A percentile compares a stretch with the other conserved stretches of the same genome.
These are phyloP conservation scores for Romanogobio albipinnatus DNA, from an alignment of 2,113 vertebrate genomes.

Conservation along the genomic window DNA sequence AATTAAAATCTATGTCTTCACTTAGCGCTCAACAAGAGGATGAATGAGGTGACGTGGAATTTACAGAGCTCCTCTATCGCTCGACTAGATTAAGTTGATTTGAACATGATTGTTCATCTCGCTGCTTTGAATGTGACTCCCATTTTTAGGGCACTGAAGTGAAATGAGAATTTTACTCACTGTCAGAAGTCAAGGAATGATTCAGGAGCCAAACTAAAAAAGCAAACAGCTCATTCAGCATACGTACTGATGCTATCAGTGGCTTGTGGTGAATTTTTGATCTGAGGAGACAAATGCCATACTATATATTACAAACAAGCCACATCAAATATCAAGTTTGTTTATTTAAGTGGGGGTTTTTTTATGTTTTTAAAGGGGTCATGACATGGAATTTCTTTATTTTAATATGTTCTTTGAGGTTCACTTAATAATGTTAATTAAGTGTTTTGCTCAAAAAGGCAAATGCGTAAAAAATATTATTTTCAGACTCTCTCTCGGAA, in stretches of 20 bases:
- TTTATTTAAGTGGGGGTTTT: background rate
- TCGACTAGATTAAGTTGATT: constrained; percentile 17
- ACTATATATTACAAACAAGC: background rate
- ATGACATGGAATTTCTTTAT: too few relatives aligned
- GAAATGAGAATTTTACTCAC: constrained; percentile 28
- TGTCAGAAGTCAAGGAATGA: constrained; percentile 31
- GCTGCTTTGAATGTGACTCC: background rate
- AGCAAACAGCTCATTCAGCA: constrained; percentile 32
- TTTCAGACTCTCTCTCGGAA: too few relatives aligned
- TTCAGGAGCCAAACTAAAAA: background rate
- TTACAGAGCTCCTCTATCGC: background rate
- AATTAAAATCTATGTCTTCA: constrained; percentile 36
- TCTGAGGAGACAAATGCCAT: background rate
- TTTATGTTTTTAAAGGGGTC: background rate
- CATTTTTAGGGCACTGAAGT: background rate
- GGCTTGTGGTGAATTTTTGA: background rate
- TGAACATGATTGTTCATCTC: constrained; percentile 41
- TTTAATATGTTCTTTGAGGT: too few relatives aligned
- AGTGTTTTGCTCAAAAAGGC: too few relatives aligned
- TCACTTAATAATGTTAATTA: too few relatives aligned
- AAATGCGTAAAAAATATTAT: too few relatives aligned
- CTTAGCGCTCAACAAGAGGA: constrained; percentile 1
- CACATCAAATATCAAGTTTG: background rate
- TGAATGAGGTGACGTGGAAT: constrained; percentile 6
- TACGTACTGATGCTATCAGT: background rate